A percentile compares a stretch with the other conserved stretches of the same genome.
These are phyloP conservation scores for Chironomus tepperi DNA, from an alignment of 1,140 invertebrate genomes.

Conservation along the genomic window DNA sequence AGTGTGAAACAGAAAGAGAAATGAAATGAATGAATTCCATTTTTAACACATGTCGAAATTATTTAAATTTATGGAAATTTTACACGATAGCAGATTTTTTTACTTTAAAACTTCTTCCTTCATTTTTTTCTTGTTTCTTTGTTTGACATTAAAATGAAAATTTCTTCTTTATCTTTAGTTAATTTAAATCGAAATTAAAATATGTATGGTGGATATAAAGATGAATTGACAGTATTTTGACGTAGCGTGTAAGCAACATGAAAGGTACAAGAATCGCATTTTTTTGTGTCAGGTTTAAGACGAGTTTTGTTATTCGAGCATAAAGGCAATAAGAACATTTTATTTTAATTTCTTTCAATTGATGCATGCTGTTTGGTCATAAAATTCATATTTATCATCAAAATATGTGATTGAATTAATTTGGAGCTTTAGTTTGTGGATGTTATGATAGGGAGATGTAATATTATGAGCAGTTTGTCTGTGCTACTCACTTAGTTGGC, in stretches of 20 bases:
- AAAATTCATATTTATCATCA: not conserved
- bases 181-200: no score
- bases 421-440: no score
- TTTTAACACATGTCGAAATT: slow-evolving; percentile 8
- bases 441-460: no score
- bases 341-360: not conserved
- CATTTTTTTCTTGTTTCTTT: no score
- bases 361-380: not conserved
- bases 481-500: no score
- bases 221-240: not conserved
- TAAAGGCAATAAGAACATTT: not conserved
- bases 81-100: not conserved
- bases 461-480: no score
- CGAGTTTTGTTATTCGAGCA: not conserved
- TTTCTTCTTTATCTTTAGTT: no score
- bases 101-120: no score
- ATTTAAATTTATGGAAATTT: slow-evolving; percentile 10
- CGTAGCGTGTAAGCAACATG: not conserved
- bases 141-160: no score
- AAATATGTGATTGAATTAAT: not conserved
- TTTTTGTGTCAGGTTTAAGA: no score
- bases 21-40: not conserved
- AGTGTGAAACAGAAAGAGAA: not conserved
- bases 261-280: not conserved
- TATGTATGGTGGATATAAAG: not conserved